These are phyloP conservation scores for Aplochiton taeniatus DNA, from an alignment of 2,797 vertebrate genomes.

Conservation along the genomic window DNA sequence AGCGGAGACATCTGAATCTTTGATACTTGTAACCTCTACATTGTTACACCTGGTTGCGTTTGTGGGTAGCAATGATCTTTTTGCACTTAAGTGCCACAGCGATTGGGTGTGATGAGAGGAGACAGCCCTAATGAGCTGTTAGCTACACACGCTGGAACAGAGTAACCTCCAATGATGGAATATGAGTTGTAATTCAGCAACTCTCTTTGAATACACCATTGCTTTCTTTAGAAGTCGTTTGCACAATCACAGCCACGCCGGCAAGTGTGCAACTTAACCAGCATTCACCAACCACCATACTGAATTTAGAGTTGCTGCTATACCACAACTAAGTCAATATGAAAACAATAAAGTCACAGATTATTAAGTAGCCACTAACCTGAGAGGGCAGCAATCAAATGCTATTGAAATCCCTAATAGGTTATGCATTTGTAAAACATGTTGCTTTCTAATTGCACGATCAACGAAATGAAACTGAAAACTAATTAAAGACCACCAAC, in stretches of 20 bases:
- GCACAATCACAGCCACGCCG: too few species aligned
- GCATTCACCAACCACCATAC: too few species aligned
- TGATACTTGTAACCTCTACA: conserved; percentile 2
- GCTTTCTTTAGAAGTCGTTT: too few species aligned
- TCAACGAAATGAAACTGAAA: conserved; percentile 89
- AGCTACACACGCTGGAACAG: background rate
- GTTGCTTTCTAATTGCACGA: conserved; percentile 83
- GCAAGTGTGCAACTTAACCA: too few species aligned
- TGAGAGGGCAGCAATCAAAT: conserved; percentile 25
- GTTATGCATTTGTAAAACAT: conserved; percentile 80
- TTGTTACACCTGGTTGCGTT: conserved; percentile 17
- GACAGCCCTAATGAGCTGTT: background rate
- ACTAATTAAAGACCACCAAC: conserved; percentile 89
- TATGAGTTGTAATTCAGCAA: background rate
- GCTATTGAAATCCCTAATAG: conserved; percentile 20
- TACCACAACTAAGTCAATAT: background rate
- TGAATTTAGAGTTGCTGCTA: too few species aligned
- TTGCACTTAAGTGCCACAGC: background rate
- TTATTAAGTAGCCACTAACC: conserved; percentile 1
- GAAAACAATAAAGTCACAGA: conserved; percentile 14
- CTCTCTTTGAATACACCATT: background rate
- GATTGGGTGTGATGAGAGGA: background rate
- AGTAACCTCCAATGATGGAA: background rate
- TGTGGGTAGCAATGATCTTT: conserved; percentile 8
- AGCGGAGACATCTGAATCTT: background rate